Base-by-base conservation (phyloP, 2,113 vertebrate genomes). In the Puffinus mauretanicus region DNA sequence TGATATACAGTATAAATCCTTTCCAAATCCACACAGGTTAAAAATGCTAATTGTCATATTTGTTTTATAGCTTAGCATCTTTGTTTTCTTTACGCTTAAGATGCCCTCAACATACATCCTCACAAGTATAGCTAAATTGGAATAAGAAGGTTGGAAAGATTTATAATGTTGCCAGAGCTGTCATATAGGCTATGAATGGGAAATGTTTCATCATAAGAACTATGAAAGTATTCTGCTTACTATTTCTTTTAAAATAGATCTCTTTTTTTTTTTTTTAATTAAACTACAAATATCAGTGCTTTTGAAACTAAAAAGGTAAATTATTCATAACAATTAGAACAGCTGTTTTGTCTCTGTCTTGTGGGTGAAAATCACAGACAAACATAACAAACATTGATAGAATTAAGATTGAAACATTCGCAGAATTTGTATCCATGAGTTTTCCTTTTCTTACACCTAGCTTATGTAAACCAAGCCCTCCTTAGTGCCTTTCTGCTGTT, bases 111-210 rank as follows among this genome's bases (percentile, higher is more conserved):
- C 76, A 76, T 93, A 93, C 24, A 93, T 76, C 46, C 76, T 88
- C 55, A 77, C 1, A 30, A 88, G 62, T 71, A 72, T 30, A 94
- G 72, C 70, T 90, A 89, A 94, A 92, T 44, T 81, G 61, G 78
- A 87, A 88, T 69, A 84, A 73, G 86, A 95, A 96, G 51, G 70
- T 95, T 82, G 67, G 69, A 85, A 95, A 94, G 85, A 96, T 95
- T 92, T 95, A 95, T 87, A 82, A 80, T 32, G 16, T 67, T 96
- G 87, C 82, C 85, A 87, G 66, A 77, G 42, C 40, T 95, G 94
- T 88, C 84, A 42, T 57, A 79, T 11, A 65, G n/a, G 46, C 57
- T 91, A 82, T 36, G 57, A 94, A 92, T 1, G 11, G 54, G n/a
- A 42, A 93, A 88, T 90, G 75, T 90, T 88, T 95, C 78, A 90